Evolutionary conservation across 1,140 invertebrate genomes (phyloP).

Genomic region (Plodia interpunctella): DNA sequence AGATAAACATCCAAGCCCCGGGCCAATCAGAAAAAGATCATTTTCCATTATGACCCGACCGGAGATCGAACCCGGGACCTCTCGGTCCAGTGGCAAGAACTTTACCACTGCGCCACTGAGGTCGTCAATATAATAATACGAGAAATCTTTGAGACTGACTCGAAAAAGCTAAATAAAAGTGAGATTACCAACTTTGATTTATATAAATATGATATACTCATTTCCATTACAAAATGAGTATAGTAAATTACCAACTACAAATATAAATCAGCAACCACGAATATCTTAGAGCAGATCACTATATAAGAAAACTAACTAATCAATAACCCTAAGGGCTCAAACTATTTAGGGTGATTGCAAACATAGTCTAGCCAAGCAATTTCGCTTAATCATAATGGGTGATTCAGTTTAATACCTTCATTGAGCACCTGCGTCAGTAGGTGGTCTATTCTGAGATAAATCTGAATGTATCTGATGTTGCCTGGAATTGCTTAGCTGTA

Average conservation of each 20-base stretch:
- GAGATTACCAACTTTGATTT: not conserved
- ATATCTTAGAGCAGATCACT: conserved; percentile 15
- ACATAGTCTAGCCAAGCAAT: conserved; percentile 43
- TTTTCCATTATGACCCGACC: too few relatives aligned
- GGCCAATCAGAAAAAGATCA: too few relatives aligned
- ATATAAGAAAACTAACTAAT: conserved; percentile 36
- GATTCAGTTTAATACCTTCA: conserved; percentile 63
- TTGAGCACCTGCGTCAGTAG: conserved; percentile 41
- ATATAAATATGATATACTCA: not conserved
- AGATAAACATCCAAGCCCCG: too few relatives aligned
- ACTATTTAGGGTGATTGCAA: conserved; percentile 55
- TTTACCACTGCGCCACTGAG: too few relatives aligned
- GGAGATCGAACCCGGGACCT: too few relatives aligned
- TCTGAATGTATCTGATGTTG: conserved; percentile 8
- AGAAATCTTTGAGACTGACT: too few relatives aligned
- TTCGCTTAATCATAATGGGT: conserved; percentile 57
- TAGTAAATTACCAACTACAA: not conserved
- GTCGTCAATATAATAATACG: too few relatives aligned
- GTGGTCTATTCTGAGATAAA: conserved; percentile 20
- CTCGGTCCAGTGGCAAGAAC: too few relatives aligned
- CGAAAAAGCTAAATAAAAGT: too few relatives aligned
- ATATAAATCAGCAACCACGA: not conserved
- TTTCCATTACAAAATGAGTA: not conserved
- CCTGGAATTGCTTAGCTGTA: conserved; percentile 10
- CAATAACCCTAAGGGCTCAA: conserved; percentile 44